phyloP scores from a whole-genome alignment of 1,140 invertebrate species.

The Anoplolepis gracilipes region DNA sequence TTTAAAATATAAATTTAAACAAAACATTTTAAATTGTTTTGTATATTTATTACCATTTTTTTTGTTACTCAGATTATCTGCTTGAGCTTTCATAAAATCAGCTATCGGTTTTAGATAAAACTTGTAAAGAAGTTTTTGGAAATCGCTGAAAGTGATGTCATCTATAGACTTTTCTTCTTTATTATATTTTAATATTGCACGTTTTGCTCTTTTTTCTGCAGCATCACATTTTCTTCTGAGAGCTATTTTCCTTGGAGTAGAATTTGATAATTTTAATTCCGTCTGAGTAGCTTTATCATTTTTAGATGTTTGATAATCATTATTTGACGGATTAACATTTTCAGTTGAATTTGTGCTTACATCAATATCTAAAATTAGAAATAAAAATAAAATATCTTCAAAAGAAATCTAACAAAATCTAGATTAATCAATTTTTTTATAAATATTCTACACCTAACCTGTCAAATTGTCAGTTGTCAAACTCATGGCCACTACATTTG shows the following conservation, averaged over 20 bases:
- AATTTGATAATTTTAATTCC: constrained; percentile 20
- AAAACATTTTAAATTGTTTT: too few species aligned
- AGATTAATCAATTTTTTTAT: not conserved
- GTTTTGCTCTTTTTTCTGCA: constrained; percentile 4
- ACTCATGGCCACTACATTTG: not conserved
- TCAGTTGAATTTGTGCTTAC: too few species aligned
- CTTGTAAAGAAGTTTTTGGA: too few species aligned
- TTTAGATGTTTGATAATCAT: too few species aligned
- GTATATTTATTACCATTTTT: too few species aligned
- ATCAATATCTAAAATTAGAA: not conserved
- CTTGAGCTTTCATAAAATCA: too few species aligned
- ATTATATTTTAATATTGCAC: not conserved
- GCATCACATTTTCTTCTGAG: too few species aligned
- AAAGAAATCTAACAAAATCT: not conserved
- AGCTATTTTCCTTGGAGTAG: not conserved
- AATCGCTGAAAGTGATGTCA: too few species aligned
- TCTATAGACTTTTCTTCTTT: not conserved
- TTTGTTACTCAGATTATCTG: too few species aligned
- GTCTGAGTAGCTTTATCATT: constrained; percentile 10
- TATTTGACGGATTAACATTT: too few species aligned
- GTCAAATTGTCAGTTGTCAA: not conserved
- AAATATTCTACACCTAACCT: constrained; percentile 1
- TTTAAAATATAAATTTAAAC: too few species aligned
- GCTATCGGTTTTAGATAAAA: too few species aligned
- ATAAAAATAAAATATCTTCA: not conserved